A percentile compares a stretch with the other conserved stretches of the same genome.
These are phyloP conservation scores for Oophaga pumilio DNA, from an alignment of 2,113 vertebrate genomes.

Conservation along the genomic window DNA sequence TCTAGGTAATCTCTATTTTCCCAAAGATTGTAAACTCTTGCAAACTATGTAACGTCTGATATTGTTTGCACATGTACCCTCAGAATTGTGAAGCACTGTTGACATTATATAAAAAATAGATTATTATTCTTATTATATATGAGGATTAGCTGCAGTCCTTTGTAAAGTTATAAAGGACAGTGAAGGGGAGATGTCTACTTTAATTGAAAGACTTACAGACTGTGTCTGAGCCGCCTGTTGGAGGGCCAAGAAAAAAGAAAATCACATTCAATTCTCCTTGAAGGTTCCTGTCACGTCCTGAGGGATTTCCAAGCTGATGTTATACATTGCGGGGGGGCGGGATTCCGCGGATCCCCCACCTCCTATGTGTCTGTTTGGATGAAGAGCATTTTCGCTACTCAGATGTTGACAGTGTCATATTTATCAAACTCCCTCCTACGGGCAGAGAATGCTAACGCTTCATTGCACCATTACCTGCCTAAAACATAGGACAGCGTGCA, in stretches of 20 bases:
- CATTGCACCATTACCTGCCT: constrained; percentile 1
- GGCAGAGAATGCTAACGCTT: constrained; percentile 52
- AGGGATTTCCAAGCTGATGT: constrained; percentile 8
- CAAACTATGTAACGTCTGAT: too few species aligned
- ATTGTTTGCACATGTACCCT: too few species aligned
- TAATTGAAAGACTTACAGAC: not conserved
- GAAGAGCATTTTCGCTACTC: constrained; percentile 35
- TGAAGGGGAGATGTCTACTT: not conserved
- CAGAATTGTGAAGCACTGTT: too few species aligned
- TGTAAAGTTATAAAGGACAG: not conserved
- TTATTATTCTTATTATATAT: too few species aligned
- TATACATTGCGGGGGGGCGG: constrained; percentile 10
- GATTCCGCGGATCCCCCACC: not conserved
- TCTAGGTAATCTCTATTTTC: too few species aligned
- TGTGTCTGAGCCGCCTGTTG: not conserved
- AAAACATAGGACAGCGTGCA: not conserved
- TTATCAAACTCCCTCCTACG: not conserved
- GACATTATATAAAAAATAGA: too few species aligned
- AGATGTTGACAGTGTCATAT: constrained; percentile 39
- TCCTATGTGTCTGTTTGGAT: not conserved
- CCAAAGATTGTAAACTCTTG: too few species aligned
- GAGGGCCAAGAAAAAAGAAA: not conserved
- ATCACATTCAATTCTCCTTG: constrained; percentile 36
- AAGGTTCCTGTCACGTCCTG: not conserved
- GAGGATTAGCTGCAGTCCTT: not conserved